Conservation (phyloP, 2,888 invertebrate genomes). For the Euspilapteryx auroguttella region DNA sequence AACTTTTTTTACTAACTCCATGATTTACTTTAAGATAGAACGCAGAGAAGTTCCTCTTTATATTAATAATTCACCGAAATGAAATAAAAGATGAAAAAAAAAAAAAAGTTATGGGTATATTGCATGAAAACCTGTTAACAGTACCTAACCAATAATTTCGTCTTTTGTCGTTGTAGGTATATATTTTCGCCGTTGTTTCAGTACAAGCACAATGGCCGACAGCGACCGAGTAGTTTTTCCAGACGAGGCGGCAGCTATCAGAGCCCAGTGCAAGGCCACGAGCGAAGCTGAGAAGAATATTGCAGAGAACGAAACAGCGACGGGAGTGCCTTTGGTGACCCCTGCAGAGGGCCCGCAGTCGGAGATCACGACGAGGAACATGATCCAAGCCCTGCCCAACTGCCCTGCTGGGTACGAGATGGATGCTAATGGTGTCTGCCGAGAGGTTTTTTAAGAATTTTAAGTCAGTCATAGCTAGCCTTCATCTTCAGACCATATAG, state of each 20-base stretch:
- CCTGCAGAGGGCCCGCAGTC: constrained; percentile 10
- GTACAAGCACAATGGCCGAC: constrained; percentile 4
- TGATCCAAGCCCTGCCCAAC: constrained; percentile 21
- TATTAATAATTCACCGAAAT: too few relatives aligned
- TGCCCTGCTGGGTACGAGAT: constrained; percentile 21
- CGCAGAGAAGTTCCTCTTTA: too few relatives aligned
- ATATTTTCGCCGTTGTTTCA: too few relatives aligned
- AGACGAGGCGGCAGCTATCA: constrained; percentile 7
- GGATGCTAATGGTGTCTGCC: constrained; percentile 23
- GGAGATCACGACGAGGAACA: constrained; percentile 18
- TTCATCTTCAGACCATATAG: too few relatives aligned
- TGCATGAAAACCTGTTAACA: too few relatives aligned
- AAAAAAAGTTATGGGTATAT: too few relatives aligned
- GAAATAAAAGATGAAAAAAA: too few relatives aligned
- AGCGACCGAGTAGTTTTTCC: constrained; percentile 7
- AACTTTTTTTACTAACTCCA: too few relatives aligned
- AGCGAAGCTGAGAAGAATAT: constrained; percentile 9
- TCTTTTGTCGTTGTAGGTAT: too few relatives aligned
- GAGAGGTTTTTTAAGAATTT: constrained; percentile 15
- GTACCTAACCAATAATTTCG: too few relatives aligned
- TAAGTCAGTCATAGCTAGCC: not conserved
- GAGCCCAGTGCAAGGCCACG: too few relatives aligned
- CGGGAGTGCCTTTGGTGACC: not conserved
- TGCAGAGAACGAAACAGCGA: not conserved
- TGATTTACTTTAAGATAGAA: too few relatives aligned